phyloP scores from a whole-genome alignment of 2,888 invertebrate species.

The Isoperla grammatica region DNA sequence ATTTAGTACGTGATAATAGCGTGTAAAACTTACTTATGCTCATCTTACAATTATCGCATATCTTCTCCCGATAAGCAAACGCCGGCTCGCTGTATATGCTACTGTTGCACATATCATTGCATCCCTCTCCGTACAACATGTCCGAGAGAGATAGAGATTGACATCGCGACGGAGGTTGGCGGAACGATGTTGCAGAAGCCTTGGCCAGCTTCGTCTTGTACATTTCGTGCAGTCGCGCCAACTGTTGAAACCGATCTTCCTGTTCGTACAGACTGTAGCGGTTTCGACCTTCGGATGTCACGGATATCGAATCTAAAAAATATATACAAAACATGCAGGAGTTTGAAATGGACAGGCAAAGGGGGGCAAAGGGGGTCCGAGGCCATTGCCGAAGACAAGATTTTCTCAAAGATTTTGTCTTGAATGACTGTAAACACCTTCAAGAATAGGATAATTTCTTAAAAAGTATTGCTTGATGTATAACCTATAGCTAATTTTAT shows the following conservation, averaged over 20 bases:
- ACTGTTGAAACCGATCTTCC: conserved; percentile 58
- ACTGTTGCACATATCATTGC: conserved; percentile 52
- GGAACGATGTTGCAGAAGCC: conserved; percentile 45
- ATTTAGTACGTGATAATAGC: no score
- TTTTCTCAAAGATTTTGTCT: no score
- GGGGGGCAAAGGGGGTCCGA: no score
- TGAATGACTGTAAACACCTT: no score
- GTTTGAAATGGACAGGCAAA: no score
- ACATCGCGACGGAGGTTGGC: conserved; percentile 54
- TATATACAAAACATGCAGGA: no score
- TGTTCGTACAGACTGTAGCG: conserved; percentile 34
- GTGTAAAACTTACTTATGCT: conserved; percentile 16
- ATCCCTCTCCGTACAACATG: conserved; percentile 52
- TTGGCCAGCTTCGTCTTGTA: conserved; percentile 73
- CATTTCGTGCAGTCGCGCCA: conserved; percentile 71
- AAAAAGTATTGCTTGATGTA: no score
- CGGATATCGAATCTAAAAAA: conserved; percentile 47
- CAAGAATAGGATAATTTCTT: no score
- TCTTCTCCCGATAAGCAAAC: conserved; percentile 64
- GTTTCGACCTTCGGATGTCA: conserved; percentile 48
- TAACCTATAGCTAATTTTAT: no score
- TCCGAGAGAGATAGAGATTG: conserved; percentile 66
- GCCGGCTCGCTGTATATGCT: conserved; percentile 85
- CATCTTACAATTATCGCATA: conserved; percentile 65
- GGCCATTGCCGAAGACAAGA: no score